phyloP scores from a whole-genome alignment of 2,113 vertebrate species.

The Danionella cerebrum region DNA sequence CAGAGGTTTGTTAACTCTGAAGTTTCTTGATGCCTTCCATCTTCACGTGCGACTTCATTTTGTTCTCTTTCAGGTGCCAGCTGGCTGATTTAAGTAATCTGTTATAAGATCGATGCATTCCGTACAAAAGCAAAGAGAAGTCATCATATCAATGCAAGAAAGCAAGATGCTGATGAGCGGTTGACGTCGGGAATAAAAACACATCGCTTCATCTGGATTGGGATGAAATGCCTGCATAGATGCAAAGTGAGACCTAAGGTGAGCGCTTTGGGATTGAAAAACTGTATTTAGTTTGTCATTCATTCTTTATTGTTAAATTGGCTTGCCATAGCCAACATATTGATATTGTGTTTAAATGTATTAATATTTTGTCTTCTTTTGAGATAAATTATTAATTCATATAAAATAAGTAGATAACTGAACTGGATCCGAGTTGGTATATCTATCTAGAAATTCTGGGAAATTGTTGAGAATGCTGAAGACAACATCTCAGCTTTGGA shows the following conservation, averaged over 20 bases:
- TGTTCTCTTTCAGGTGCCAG: conserved; percentile 46
- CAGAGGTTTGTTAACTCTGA: too few species aligned
- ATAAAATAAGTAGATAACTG: too few species aligned
- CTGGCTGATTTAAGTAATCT: conserved; percentile 32
- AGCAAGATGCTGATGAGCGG: background rate
- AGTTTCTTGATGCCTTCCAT: conserved; percentile 21
- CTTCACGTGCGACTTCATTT: background rate
- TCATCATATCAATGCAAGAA: background rate
- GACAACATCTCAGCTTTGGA: too few species aligned
- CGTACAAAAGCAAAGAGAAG: background rate
- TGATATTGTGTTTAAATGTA: too few species aligned
- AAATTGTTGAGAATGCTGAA: too few species aligned
- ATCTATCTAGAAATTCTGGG: too few species aligned
- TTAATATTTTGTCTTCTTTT: too few species aligned
- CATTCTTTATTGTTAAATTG: too few species aligned
- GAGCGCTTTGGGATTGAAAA: background rate
- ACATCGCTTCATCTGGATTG: background rate
- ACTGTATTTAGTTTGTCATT: background rate
- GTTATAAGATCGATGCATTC: conserved; percentile 6
- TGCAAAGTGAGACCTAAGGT: background rate
- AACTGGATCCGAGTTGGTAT: too few species aligned
- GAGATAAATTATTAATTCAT: too few species aligned
- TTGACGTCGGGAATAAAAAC: background rate
- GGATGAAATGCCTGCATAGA: background rate
- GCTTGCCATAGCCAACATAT: too few species aligned